Conservation (phyloP, 2,888 invertebrate genomes). For the Luffia ferchaultella region DNA sequence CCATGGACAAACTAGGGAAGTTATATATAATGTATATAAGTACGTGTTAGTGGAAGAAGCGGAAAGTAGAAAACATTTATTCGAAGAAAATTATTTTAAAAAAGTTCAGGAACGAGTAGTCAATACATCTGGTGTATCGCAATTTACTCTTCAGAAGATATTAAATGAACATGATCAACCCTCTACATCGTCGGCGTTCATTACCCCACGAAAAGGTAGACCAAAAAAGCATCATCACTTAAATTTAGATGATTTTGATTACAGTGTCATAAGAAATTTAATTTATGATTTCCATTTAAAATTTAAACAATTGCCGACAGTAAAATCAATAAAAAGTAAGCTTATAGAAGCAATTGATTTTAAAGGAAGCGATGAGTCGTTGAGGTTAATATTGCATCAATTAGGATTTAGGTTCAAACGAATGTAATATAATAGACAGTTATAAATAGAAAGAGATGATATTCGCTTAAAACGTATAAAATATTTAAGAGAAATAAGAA, state of each 20-base stretch:
- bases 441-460: neutral
- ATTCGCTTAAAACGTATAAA: neutral
- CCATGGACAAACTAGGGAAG: neutral
- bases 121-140: neutral
- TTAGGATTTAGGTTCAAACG: neutral
- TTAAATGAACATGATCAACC: neutral
- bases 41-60: neutral
- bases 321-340: neutral
- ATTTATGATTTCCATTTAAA: neutral
- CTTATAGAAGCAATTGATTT: neutral
- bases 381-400: neutral
- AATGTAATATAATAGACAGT: neutral
- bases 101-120: neutral
- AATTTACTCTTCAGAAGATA: neutral
- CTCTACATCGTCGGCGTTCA: neutral
- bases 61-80: neutral
- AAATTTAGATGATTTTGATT: neutral
- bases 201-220: neutral
- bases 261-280: neutral
- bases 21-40: neutral
- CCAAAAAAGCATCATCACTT: neutral
- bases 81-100: neutral
- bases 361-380: neutral
- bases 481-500: neutral
- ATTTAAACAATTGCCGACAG: neutral